phyloP scores from a whole-genome alignment of 1,140 invertebrate genomes.

The Pseudachorutes palmiensis region DNA sequence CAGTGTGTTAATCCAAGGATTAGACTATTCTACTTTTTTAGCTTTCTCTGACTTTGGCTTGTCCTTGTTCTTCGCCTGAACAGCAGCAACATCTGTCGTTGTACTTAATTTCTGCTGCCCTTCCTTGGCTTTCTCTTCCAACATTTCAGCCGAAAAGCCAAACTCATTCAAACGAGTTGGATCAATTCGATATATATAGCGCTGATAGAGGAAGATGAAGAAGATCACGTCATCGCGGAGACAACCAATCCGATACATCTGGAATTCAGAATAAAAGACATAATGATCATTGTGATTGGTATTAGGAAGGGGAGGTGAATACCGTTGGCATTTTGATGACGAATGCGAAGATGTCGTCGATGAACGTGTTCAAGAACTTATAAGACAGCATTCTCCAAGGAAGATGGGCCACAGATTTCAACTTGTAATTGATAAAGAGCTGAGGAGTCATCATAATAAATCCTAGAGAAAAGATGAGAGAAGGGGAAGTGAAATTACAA shows the following conservation, averaged over 20 bases:
- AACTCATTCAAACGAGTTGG: slow-evolving; percentile 91
- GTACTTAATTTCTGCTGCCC: neutral
- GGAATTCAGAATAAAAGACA: slow-evolving; percentile 2
- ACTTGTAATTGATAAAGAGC: slow-evolving; percentile 97
- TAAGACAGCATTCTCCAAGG: slow-evolving; percentile 99
- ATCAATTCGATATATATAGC: slow-evolving; percentile 96
- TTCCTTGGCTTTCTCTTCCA: slow-evolving; percentile 11
- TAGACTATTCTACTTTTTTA: no score
- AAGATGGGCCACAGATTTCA: slow-evolving; percentile 96
- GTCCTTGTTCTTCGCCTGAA: no score
- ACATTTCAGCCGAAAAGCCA: slow-evolving; percentile 48
- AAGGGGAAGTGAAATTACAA: no score
- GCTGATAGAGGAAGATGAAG: slow-evolving; percentile 96
- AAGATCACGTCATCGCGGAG: slow-evolving; percentile 98
- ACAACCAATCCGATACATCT: slow-evolving; percentile 77
- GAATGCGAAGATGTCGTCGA: slow-evolving; percentile 99
- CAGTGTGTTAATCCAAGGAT: no score
- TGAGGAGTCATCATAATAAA: slow-evolving; percentile 99
- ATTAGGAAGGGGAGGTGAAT: slow-evolving; percentile 53
- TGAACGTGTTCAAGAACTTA: slow-evolving; percentile 99
- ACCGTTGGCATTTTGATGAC: slow-evolving; percentile 99
- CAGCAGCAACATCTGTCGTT: no score
- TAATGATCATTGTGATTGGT: slow-evolving; percentile 4
- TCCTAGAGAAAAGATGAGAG: slow-evolving; percentile 51
- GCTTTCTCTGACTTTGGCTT: no score